Percentiles rank a stretch among this genome's conserved stretches.
These are phyloP conservation scores for Malthinus seriepunctatus DNA, from an alignment of 2,888 invertebrate genomes.

Conservation along the genomic window DNA sequence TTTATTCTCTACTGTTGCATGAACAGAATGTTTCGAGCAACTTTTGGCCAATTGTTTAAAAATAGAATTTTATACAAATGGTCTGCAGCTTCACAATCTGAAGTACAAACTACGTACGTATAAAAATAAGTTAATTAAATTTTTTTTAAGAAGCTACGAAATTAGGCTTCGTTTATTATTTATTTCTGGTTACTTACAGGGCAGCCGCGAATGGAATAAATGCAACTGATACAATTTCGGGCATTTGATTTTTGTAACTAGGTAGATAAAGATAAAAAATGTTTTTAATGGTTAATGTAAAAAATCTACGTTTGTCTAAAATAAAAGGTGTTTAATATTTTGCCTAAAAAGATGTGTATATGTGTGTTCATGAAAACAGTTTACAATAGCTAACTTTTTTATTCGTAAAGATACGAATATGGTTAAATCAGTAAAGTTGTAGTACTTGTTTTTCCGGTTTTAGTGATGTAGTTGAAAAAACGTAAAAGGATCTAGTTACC, in stretches of 20 bases:
- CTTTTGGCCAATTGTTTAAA: constrained; percentile 70
- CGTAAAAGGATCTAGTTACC: too few relatives aligned
- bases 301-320: too few relatives aligned
- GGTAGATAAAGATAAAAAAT: too few relatives aligned
- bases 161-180: constrained; percentile 6
- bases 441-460: too few relatives aligned
- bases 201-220: constrained; percentile 29
- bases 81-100: constrained; percentile 63
- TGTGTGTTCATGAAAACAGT: too few relatives aligned
- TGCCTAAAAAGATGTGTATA: too few relatives aligned
- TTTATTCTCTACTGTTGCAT: constrained; percentile 93
- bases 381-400: too few relatives aligned
- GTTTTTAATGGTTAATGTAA: too few relatives aligned
- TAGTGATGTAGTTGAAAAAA: too few relatives aligned
- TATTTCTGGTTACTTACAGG: constrained; percentile 30
- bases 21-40: constrained; percentile 89
- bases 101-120: constrained; percentile 68
- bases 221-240: constrained; percentile 30
- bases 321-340: too few relatives aligned
- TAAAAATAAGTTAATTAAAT: constrained; percentile 42
- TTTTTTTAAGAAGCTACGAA: constrained; percentile 1
- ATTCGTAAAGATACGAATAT: too few relatives aligned
- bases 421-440: too few relatives aligned
- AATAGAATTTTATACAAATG: constrained; percentile 66
- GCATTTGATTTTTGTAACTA: neutral